A percentile compares a stretch with the other conserved stretches of the same genome.
These are phyloP conservation scores for Lissonota sp. DNA, from an alignment of 2,888 invertebrate genomes.

Conservation along the genomic window DNA sequence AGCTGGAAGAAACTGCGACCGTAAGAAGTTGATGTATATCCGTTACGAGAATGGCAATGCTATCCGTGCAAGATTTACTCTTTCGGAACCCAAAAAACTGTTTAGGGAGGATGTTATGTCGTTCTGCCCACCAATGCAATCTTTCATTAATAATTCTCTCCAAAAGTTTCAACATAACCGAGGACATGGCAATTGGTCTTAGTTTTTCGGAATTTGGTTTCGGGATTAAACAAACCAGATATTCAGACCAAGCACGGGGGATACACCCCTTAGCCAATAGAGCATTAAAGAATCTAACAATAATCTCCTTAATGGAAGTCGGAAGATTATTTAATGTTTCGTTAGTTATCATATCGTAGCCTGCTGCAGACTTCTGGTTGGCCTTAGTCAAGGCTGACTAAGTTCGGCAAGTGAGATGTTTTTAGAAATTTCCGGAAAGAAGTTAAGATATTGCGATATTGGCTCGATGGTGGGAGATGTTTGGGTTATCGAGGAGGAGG, in stretches of 20 bases:
- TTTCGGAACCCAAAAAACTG: constrained; percentile 28
- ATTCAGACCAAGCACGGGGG: neutral
- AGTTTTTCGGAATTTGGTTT: constrained; percentile 8
- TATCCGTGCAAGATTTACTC: constrained; percentile 19
- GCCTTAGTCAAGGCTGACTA: neutral
- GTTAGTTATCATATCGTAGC: constrained; percentile 1
- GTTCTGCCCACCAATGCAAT: constrained; percentile 10
- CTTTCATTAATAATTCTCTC: constrained; percentile 26
- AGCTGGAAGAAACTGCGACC: neutral
- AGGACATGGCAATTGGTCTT: neutral
- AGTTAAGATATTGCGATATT: neutral
- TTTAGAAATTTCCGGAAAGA: neutral
- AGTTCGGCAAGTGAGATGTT: neutral
- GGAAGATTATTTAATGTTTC: neutral
- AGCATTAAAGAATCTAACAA: neutral
- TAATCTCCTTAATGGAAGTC: neutral
- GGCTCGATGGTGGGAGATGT: neutral
- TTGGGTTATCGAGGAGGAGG: neutral
- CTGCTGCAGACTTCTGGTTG: neutral
- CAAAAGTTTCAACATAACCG: constrained; percentile 8
- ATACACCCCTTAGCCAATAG: neutral
- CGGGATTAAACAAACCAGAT: neutral
- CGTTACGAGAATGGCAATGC: constrained; percentile 8
- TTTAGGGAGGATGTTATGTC: neutral
- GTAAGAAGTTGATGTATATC: constrained; percentile 26